Evolutionary conservation across 1,140 invertebrate genomes (phyloP).

Genomic region (Neelides sp.): DNA sequence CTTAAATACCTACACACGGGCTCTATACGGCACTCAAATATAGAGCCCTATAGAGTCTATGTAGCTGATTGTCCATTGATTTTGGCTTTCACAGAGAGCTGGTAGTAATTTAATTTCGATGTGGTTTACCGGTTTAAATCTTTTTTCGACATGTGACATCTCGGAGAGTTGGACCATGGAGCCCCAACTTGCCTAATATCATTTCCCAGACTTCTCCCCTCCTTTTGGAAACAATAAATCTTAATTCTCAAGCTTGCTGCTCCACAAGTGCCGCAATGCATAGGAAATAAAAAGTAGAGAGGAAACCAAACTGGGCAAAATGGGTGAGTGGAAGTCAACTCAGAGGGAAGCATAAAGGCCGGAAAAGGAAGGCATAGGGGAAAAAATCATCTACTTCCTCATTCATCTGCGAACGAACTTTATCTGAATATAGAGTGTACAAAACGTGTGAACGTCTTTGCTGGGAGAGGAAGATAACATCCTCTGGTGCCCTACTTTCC

Average conservation of each 20-base stretch:
- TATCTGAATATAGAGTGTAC: too few species aligned
- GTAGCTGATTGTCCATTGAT: too few species aligned
- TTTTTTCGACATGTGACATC: conserved; percentile 10
- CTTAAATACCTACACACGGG: too few species aligned
- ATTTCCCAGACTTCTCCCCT: too few species aligned
- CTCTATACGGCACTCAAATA: too few species aligned
- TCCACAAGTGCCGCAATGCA: conserved; percentile 23
- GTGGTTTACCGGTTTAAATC: conserved; percentile 13
- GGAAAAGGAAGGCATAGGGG: conserved; percentile 6
- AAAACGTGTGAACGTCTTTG: too few species aligned
- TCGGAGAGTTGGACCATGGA: too few species aligned
- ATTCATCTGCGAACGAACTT: neutral
- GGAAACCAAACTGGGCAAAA: neutral
- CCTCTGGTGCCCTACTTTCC: too few species aligned
- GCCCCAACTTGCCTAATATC: too few species aligned
- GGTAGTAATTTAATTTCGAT: conserved; percentile 11
- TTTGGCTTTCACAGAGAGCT: too few species aligned
- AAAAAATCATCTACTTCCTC: conserved; percentile 6
- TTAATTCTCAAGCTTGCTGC: conserved; percentile 22
- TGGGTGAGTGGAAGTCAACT: neutral
- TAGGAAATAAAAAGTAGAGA: neutral
- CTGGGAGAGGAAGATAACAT: too few species aligned
- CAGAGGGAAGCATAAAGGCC: neutral
- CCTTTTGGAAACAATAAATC: conserved; percentile 23
- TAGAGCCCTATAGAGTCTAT: too few species aligned